Conservation (phyloP, 2,113 vertebrate genomes). For the Oncorhynchus clarkii region DNA sequence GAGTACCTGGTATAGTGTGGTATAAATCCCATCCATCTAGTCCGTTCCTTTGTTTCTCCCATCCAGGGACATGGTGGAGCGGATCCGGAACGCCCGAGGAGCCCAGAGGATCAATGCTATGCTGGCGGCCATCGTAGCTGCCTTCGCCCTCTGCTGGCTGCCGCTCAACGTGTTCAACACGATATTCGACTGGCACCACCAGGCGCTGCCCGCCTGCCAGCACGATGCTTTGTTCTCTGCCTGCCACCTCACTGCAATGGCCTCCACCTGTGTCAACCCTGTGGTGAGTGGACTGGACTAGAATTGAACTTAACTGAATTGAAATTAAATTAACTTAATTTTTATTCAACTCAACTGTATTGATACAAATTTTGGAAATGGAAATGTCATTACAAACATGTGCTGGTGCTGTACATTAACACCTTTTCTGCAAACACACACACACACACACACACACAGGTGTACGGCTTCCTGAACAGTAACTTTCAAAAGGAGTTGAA, state of each 20-base stretch:
- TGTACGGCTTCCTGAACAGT: slow-evolving; percentile 79
- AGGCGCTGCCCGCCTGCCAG: slow-evolving; percentile 71
- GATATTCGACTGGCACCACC: slow-evolving; percentile 76
- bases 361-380: too few species aligned
- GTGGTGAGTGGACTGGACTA: slow-evolving; percentile 30
- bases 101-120: slow-evolving; percentile 70
- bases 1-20: too few species aligned
- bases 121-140: slow-evolving; percentile 70
- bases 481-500: slow-evolving; percentile 77
- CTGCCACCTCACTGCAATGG: slow-evolving; percentile 75
- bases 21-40: too few species aligned
- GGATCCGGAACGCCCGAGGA: slow-evolving; percentile 57
- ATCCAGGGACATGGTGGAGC: slow-evolving; percentile 68
- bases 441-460: too few species aligned
- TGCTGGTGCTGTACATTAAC: too few species aligned
- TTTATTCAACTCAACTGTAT: too few species aligned
- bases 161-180: slow-evolving; percentile 77
- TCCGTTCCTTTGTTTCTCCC: neutral
- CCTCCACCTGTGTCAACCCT: slow-evolving; percentile 76
- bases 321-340: too few species aligned
- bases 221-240: slow-evolving; percentile 76
- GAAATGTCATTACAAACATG: too few species aligned
- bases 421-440: too few species aligned
- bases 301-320: too few species aligned
- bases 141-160: slow-evolving; percentile 76